These are phyloP conservation scores for Hippocampus guttulatus DNA, from an alignment of 2,113 vertebrate genomes.

Conservation along the genomic window DNA sequence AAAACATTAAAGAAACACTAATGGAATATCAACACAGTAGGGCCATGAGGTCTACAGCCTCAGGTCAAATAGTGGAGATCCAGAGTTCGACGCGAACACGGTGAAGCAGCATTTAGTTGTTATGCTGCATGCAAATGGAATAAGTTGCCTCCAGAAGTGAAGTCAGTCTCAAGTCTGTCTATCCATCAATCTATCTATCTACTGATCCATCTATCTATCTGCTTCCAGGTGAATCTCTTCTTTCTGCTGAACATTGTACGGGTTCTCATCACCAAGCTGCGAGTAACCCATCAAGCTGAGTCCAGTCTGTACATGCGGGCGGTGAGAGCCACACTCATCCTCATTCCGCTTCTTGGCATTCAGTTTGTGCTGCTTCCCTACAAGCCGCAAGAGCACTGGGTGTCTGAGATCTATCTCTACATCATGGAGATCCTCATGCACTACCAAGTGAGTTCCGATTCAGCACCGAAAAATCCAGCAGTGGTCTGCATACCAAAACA, in stretches of 20 bases:
- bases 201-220: neutral
- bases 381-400: constrained; percentile 78
- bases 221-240: constrained; percentile 89
- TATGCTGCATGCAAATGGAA: too few relatives aligned
- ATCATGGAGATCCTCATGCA: constrained; percentile 90
- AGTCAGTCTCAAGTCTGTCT: too few relatives aligned
- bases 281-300: constrained; percentile 93
- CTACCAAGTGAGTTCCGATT: constrained; percentile 80
- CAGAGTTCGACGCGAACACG: too few relatives aligned
- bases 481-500: neutral
- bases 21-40: too few relatives aligned
- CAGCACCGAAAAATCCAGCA: neutral
- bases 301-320: constrained; percentile 97
- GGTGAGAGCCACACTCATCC: constrained; percentile 90
- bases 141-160: too few relatives aligned
- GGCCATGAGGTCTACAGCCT: too few relatives aligned
- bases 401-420: constrained; percentile 83
- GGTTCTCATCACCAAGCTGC: constrained; percentile 94
- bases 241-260: constrained; percentile 95
- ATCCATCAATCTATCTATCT: too few relatives aligned
- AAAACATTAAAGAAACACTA: too few relatives aligned
- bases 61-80: too few relatives aligned
- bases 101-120: too few relatives aligned
- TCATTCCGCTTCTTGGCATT: constrained; percentile 92
- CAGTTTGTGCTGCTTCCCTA: constrained; percentile 89